phyloP scores from a whole-genome alignment of 2,797 vertebrate species.

The Hippopotamyrus pictus region DNA sequence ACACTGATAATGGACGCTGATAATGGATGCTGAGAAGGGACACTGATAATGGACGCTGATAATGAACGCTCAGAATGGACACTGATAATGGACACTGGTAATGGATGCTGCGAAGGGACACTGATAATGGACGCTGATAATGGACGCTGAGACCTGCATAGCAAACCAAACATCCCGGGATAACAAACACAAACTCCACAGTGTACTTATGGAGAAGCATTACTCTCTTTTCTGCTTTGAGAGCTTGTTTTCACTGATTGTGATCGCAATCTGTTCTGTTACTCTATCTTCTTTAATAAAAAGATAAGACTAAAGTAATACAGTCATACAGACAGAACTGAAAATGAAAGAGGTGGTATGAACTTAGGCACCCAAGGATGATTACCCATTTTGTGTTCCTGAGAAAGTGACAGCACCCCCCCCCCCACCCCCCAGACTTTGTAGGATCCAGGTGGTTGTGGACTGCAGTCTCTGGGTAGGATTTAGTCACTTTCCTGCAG shows the following conservation, averaged over 20 bases:
- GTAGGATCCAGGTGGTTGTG: not conserved
- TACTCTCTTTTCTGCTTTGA: not conserved
- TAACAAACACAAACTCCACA: not conserved
- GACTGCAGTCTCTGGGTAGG: not conserved
- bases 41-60: too few relatives aligned
- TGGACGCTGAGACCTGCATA: not conserved
- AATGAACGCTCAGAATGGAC: too few relatives aligned
- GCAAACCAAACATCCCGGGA: not conserved
- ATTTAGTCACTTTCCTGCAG: not conserved
- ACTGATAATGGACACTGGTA: not conserved
- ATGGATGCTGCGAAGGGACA: too few relatives aligned
- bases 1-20: too few relatives aligned
- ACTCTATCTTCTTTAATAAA: not conserved
- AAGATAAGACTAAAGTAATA: not conserved
- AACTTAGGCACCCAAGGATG: not conserved
- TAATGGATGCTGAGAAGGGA: too few relatives aligned
- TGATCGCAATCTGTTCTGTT: not conserved
- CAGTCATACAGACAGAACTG: not conserved
- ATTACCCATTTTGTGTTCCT: not conserved
- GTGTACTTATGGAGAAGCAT: not conserved
- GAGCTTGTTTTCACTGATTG: not conserved
- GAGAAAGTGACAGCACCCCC: not conserved
- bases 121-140: too few relatives aligned
- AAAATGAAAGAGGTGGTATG: not conserved
- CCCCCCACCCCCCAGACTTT: not conserved